A percentile compares a stretch with the other conserved stretches of the same genome.
These are phyloP conservation scores for Papilio polytes DNA, from an alignment of 1,140 invertebrate genomes.

Conservation along the genomic window DNA sequence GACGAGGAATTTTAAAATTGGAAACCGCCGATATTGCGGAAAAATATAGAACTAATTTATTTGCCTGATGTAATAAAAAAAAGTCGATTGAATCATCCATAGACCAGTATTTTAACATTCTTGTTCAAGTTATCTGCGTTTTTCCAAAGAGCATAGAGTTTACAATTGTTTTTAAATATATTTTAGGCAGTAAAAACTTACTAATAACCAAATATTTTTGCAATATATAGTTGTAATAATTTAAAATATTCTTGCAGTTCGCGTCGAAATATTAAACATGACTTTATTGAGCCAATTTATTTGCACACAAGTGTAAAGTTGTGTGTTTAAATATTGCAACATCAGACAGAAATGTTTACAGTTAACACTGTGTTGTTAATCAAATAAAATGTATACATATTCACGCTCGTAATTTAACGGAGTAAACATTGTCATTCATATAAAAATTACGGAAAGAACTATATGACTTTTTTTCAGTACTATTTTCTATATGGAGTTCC, in stretches of 20 bases:
- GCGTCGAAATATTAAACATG: background rate
- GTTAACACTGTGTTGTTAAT: background rate
- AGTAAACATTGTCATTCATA: background rate
- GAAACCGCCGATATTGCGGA: too few species aligned
- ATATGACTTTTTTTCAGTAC: too few species aligned
- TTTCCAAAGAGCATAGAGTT: too few species aligned
- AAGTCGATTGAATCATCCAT: too few species aligned
- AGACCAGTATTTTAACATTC: too few species aligned
- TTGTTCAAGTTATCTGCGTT: too few species aligned
- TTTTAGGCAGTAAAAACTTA: too few species aligned
- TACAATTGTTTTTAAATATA: too few species aligned
- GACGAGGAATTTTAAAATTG: too few species aligned
- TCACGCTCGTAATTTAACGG: background rate
- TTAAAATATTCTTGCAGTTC: background rate
- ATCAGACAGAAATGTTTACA: background rate
- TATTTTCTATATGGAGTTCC: background rate
- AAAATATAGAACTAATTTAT: too few species aligned
- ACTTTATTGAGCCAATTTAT: background rate
- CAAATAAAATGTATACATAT: background rate
- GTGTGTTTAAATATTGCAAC: background rate
- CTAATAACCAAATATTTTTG: background rate
- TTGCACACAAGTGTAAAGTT: background rate
- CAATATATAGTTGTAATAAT: background rate
- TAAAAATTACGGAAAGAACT: too few species aligned
- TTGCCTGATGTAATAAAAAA: too few species aligned